Percentiles rank a stretch among this genome's conserved stretches.
Evolutionary conservation across 92 coral and sea anemone genomes (phyloP).

Genomic region (Heteractis magnifica): DNA sequence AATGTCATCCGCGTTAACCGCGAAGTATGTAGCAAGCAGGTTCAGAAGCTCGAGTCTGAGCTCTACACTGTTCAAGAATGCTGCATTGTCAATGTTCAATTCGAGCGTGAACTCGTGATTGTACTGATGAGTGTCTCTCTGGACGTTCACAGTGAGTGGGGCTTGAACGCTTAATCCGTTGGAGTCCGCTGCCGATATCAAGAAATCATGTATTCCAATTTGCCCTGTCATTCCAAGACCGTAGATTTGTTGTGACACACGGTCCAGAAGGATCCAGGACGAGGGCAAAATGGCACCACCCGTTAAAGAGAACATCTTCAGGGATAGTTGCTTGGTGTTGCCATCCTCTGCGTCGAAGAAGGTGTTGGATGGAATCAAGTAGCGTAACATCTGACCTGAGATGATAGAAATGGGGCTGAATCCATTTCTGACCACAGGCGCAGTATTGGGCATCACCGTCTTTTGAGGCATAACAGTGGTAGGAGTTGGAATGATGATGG

Average conservation of each 20-base stretch:
- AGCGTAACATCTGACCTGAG: conserved; percentile 56
- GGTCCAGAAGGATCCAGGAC: conserved; percentile 73
- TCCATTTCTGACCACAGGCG: conserved; percentile 36
- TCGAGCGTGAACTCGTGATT: conserved; percentile 68
- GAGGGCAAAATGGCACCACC: conserved; percentile 44
- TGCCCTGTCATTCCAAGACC: conserved; percentile 55
- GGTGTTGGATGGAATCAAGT: conserved; percentile 55
- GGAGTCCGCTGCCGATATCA: conserved; percentile 61
- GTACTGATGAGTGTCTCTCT: conserved; percentile 38
- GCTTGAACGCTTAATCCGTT: conserved; percentile 34
- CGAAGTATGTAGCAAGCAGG: conserved; percentile 60
- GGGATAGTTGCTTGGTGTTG: conserved; percentile 52
- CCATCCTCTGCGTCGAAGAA: conserved; percentile 81
- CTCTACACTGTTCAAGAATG: conserved; percentile 48
- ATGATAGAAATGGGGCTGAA: conserved; percentile 38
- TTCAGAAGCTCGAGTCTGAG: conserved; percentile 48
- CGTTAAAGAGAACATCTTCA: conserved; percentile 52
- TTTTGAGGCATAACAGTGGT: conserved; percentile 37
- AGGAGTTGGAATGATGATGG: conserved; percentile 50
- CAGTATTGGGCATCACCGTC: conserved; percentile 36
- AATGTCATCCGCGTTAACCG: conserved; percentile 38
- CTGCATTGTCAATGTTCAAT: conserved; percentile 37
- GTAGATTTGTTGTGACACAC: conserved; percentile 58
- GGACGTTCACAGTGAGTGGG: conserved; percentile 42
- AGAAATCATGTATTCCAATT: conserved; percentile 47